phyloP scores from a whole-genome alignment of 2,113 vertebrate genomes.

The Macheiramphus alcinus region DNA sequence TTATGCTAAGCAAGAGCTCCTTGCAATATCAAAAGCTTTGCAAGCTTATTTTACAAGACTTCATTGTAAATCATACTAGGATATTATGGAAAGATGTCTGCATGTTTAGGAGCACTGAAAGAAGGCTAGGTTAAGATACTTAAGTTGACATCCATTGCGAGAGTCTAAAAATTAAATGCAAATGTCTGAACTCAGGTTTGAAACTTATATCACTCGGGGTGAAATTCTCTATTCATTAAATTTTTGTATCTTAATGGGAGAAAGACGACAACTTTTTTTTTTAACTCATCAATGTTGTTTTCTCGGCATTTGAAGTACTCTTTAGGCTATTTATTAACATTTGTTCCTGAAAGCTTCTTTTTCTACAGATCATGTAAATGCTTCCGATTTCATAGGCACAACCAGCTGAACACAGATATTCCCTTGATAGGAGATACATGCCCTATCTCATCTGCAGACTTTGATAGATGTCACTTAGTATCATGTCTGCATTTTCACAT shows the following conservation, averaged over 20 bases:
- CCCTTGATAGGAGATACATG: not conserved
- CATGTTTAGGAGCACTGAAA: not conserved
- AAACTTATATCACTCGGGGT: not conserved
- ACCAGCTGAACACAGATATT: not conserved
- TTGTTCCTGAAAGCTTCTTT: not conserved
- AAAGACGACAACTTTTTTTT: not conserved
- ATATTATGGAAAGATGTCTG: not conserved
- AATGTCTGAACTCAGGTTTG: not conserved
- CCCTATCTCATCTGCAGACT: not conserved
- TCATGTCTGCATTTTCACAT: not conserved
- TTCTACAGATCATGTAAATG: not conserved
- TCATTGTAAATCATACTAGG: not conserved
- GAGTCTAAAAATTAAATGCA: not conserved
- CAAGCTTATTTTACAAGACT: not conserved
- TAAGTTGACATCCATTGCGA: not conserved
- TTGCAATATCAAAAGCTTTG: not conserved
- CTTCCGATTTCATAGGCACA: not conserved
- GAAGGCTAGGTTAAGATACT: not conserved
- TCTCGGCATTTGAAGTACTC: not conserved
- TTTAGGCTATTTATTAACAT: not conserved
- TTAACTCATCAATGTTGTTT: not conserved
- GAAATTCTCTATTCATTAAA: not conserved
- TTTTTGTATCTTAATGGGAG: not conserved
- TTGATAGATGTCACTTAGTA: conserved; percentile 20
- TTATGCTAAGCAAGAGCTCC: not conserved